These are phyloP conservation scores for Sceloporus undulatus DNA, from an alignment of 2,113 vertebrate genomes.

Conservation along the genomic window DNA sequence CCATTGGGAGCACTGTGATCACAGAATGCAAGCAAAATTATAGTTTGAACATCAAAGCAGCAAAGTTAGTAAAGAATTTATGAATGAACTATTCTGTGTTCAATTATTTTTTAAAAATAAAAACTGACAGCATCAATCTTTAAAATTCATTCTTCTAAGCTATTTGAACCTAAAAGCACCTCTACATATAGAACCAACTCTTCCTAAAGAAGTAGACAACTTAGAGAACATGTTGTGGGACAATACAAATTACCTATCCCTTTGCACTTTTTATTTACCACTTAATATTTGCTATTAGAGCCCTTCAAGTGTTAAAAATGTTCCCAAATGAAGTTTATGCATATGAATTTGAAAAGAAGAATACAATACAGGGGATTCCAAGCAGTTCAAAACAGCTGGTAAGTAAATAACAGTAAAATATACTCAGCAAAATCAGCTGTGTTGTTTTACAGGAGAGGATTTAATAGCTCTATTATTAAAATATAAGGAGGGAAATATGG, in stretches of 20 bases:
- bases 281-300: background rate
- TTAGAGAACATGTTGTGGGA: background rate
- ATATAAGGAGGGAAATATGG: slow-evolving; percentile 41
- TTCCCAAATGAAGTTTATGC: background rate
- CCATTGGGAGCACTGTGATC: slow-evolving; percentile 84
- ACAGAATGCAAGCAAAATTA: slow-evolving; percentile 51
- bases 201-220: background rate
- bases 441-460: slow-evolving; percentile 12
- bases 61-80: background rate
- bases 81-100: slow-evolving; percentile 23
- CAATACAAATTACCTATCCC: background rate
- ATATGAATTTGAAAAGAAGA: background rate
- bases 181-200: background rate
- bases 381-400: background rate
- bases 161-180: background rate
- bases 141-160: background rate
- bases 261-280: background rate
- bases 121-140: background rate
- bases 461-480: background rate
- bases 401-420: background rate
- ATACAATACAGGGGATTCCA: background rate
- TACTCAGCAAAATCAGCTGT: background rate
- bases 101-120: background rate
- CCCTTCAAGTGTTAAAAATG: background rate
- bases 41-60: slow-evolving; percentile 5